Base-by-base conservation (phyloP, 2,888 invertebrate genomes). In the Boloria selene region DNA sequence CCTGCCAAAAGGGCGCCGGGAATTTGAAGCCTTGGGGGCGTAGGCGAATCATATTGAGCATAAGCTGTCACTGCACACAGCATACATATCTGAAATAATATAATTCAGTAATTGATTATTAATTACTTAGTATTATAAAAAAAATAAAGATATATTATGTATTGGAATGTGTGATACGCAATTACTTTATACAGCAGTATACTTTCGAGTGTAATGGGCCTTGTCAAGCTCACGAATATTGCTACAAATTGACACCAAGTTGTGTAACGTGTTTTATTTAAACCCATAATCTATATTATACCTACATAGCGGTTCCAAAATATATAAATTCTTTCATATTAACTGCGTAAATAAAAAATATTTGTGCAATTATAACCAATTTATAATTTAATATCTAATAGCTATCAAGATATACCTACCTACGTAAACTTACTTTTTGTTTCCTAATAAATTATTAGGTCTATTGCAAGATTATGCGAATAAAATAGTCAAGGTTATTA, bases 21-120 rank as follows among this genome's bases (percentile, higher is more conserved):
- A 72, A 96, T 94, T 75, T 90, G 92, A 17, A 95, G 84, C 75
- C 95, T 88, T 13, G 93, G 95, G n/a, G 95, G 95, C 64, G 91
- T 77, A 73, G 95, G 94, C 56, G 86, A 84, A 74, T 91, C 90
- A 84, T 85, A 91, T 82, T 93, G 93, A 67, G 93, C 92, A 77
- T 90, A 89, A 67, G 80, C 90, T 83, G 94, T 93, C 74, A 92
- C 92, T 72, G 84, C 85, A 79, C 89, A 92, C 83, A 91, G 86
- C 83, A 86, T 84, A 83, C 86, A 90, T 86, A 93, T 86, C 93
- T 93, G 93, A 61, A 88, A 73, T n/a, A n/a, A n/a, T 64, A 52
- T 59, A 16, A 59, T 26, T 13, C 13, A 17, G 17, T 14, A n/a
- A 3, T 7, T 26, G 18, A n/a, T 22, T 22, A 56, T 45, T 18